Conservation (phyloP, 2,797 vertebrate genomes). For the Acestrorhynchus altus region DNA sequence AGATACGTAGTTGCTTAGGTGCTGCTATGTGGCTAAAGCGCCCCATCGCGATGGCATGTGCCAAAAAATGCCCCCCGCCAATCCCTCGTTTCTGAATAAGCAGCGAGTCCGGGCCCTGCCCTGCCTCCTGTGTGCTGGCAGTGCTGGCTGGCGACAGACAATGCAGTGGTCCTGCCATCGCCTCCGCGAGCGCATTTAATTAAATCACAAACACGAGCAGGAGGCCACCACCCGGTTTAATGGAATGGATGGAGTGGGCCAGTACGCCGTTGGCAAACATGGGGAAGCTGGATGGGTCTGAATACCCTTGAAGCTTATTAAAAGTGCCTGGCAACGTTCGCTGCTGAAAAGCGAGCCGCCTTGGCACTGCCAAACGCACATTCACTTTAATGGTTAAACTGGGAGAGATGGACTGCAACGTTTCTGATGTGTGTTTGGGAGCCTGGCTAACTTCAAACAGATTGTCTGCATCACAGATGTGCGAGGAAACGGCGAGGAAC, state of each 20-base stretch:
- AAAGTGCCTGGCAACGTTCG: constrained; percentile 81
- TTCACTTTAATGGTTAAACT: constrained; percentile 77
- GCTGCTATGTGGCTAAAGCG: constrained; percentile 22
- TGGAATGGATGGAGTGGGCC: constrained; percentile 84
- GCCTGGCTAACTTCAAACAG: constrained; percentile 57
- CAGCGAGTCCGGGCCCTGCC: constrained; percentile 23
- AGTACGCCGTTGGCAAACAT: constrained; percentile 81
- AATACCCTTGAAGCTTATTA: constrained; percentile 87
- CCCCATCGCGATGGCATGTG: constrained; percentile 19
- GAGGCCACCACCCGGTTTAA: constrained; percentile 86
- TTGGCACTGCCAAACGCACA: constrained; percentile 78
- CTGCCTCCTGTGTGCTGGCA: constrained; percentile 30
- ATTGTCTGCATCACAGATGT: constrained; percentile 50
- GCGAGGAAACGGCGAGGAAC: constrained; percentile 51
- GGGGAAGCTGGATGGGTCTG: constrained; percentile 80
- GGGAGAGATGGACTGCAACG: constrained; percentile 67
- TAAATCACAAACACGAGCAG: constrained; percentile 88
- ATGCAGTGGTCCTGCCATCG: constrained; percentile 74
- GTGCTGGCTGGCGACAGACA: constrained; percentile 42
- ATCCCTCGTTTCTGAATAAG: constrained; percentile 23
- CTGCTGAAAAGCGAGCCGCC: constrained; percentile 70
- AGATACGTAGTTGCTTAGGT: constrained; percentile 29
- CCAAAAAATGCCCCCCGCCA: constrained; percentile 32
- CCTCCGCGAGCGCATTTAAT: constrained; percentile 85
- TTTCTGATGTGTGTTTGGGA: constrained; percentile 60